These are phyloP conservation scores for Ichneumon xanthorius DNA, from an alignment of 2,888 invertebrate species.

Conservation along the genomic window DNA sequence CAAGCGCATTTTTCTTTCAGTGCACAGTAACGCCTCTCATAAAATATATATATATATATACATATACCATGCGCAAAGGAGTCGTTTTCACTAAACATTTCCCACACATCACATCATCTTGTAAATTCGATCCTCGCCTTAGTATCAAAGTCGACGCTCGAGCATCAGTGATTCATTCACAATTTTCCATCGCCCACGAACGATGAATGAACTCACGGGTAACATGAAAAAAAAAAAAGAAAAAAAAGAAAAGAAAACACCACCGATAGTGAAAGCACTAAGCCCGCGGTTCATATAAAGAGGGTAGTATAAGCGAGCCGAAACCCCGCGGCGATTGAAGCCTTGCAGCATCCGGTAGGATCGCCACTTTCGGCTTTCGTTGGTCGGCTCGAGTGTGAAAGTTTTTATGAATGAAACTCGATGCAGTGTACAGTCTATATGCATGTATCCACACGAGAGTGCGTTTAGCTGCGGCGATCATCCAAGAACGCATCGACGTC, in stretches of 20 bases:
- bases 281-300: conserved; percentile 49
- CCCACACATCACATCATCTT: conserved; percentile 9
- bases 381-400: conserved; percentile 59
- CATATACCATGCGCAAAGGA: not conserved
- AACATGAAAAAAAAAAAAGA: not conserved
- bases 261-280: conserved; percentile 36
- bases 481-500: conserved; percentile 51
- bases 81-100: not conserved
- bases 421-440: not conserved
- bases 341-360: conserved; percentile 56
- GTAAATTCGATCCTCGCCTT: conserved; percentile 1
- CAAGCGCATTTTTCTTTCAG: no score
- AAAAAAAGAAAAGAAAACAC: not conserved
- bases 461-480: conserved; percentile 25
- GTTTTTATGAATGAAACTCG: conserved; percentile 66
- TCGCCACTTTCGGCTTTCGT: conserved; percentile 12
- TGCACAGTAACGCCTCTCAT: no score
- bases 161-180: conserved; percentile 61
- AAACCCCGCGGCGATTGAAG: conserved; percentile 66
- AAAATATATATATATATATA: no score
- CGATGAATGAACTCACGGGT: conserved; percentile 37
- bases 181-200: conserved; percentile 34
- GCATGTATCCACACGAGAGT: conserved; percentile 14
- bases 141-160: conserved; percentile 19
- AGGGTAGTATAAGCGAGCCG: conserved; percentile 53